Evolutionary conservation across 2,888 invertebrate genomes (phyloP).

Genomic region (Spisula solida): DNA sequence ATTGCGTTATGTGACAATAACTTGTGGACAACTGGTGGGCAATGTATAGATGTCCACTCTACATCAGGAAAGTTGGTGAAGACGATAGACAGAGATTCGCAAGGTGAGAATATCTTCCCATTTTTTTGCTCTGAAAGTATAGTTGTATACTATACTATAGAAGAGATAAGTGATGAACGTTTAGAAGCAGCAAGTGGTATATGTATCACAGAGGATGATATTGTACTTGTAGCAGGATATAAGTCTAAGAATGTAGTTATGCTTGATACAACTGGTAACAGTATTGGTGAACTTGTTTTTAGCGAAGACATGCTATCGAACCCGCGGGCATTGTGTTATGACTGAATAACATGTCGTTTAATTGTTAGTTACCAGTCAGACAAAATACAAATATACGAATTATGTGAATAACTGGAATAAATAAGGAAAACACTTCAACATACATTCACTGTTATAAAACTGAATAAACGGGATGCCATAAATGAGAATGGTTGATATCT

Average conservation of each 20-base stretch:
- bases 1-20: background rate
- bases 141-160: background rate
- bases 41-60: background rate
- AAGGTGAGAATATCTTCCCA: background rate
- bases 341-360: background rate
- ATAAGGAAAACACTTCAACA: too few species aligned
- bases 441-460: too few species aligned
- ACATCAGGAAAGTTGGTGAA: background rate
- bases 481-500: too few species aligned
- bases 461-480: too few species aligned
- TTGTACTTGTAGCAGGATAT: background rate
- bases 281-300: background rate
- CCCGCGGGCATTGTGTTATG: background rate
- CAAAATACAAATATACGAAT: background rate
- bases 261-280: background rate
- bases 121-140: background rate
- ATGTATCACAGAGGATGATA: background rate
- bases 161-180: background rate
- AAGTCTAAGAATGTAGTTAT: background rate
- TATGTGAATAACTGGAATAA: background rate
- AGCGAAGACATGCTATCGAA: background rate
- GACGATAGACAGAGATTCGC: background rate
- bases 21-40: background rate
- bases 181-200: background rate
- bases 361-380: background rate